Evolutionary conservation across 2,797 vertebrate species (phyloP).

Genomic region (Eospalax fontanierii): DNA sequence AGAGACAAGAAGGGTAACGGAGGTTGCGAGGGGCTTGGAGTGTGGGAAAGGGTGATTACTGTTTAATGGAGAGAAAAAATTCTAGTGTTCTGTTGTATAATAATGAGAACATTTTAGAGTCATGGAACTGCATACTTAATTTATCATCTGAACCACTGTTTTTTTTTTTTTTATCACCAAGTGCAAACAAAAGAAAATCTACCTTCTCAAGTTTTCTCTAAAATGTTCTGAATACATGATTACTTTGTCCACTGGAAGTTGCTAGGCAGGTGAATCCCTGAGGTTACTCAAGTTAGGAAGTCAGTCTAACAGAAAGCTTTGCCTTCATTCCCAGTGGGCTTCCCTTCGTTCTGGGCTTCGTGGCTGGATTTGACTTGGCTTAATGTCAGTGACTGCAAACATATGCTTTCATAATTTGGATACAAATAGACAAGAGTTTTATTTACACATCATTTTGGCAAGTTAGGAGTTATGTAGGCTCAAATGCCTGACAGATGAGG

Average conservation of each 20-base stretch:
- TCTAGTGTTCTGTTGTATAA: not conserved
- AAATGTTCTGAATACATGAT: not conserved
- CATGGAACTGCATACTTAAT: too few species aligned
- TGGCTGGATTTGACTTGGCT: not conserved
- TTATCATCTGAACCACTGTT: too few species aligned
- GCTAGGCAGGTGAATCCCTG: not conserved
- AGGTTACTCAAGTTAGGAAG: not conserved
- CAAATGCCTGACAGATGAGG: not conserved
- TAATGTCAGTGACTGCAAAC: not conserved
- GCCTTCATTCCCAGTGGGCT: not conserved
- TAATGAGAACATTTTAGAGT: not conserved
- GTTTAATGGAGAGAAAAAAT: not conserved
- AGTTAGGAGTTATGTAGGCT: not conserved
- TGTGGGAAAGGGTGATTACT: not conserved
- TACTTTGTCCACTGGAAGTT: not conserved
- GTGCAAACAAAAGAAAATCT: not conserved
- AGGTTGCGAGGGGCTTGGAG: not conserved
- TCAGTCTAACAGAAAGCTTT: not conserved
- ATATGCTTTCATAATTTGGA: not conserved
- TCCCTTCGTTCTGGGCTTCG: not conserved
- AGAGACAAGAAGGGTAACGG: not conserved
- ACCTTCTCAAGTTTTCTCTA: not conserved
- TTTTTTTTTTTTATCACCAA: constrained; percentile 30
- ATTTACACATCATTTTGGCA: not conserved
- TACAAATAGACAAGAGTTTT: not conserved